A percentile compares a stretch with the other conserved stretches of the same genome.
phyloP scores from a whole-genome alignment of 2,113 vertebrate genomes.

The Anguilla rostrata region DNA sequence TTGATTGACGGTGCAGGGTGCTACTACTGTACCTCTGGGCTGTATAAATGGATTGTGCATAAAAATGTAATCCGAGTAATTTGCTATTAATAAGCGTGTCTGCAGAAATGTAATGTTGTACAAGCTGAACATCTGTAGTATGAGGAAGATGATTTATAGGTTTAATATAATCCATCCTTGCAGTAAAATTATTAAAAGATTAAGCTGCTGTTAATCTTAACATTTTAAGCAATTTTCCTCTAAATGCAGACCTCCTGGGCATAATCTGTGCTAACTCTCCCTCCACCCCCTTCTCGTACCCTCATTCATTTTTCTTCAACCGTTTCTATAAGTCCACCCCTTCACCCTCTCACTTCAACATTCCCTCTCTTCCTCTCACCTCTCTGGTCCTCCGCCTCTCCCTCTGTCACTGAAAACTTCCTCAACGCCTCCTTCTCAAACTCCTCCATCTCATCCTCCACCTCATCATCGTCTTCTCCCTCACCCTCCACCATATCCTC shows the following conservation, averaged over 20 bases:
- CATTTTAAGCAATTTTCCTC: neutral
- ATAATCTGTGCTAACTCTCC: neutral
- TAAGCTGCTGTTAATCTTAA: neutral
- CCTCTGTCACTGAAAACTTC: conserved; percentile 51
- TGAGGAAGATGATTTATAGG: neutral
- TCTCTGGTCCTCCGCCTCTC: conserved; percentile 35
- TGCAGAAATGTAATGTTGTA: no score
- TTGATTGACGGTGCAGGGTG: no score
- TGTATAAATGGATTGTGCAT: no score
- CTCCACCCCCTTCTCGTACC: conserved; percentile 23
- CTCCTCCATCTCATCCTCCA: conserved; percentile 75
- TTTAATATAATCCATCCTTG: neutral
- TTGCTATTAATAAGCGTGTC: no score
- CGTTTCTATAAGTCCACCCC: neutral
- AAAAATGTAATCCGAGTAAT: no score
- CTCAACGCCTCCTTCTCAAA: conserved; percentile 74
- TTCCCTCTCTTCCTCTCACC: conserved; percentile 31
- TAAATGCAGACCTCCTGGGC: neutral
- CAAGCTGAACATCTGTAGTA: neutral
- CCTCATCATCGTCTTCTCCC: conserved; percentile 41
- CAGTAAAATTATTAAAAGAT: neutral
- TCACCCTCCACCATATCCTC: conserved; percentile 77
- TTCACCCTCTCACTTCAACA: neutral
- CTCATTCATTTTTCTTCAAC: conserved; percentile 38
- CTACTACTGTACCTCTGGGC: no score